Evolutionary conservation across 2,888 invertebrate species (phyloP).

Genomic region (Colletes collaris): DNA sequence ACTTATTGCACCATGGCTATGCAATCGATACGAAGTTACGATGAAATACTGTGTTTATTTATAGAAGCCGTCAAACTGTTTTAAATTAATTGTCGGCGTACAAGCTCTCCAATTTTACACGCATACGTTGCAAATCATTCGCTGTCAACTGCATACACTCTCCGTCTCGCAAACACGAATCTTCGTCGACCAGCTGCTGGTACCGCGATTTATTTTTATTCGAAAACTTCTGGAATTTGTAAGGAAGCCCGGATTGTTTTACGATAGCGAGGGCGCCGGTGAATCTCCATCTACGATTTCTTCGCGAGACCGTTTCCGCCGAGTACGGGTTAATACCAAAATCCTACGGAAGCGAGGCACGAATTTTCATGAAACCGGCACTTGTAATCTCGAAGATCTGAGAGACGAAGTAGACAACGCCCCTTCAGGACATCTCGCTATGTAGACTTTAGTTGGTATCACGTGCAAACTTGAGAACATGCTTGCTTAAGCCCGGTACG

Average conservation of each 20-base stretch:
- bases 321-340: conserved; percentile 31
- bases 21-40: not conserved
- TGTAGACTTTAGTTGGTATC: conserved; percentile 37
- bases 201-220: not conserved
- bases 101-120: conserved; percentile 7
- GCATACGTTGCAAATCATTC: not conserved
- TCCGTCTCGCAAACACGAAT: too few species aligned
- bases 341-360: conserved; percentile 19
- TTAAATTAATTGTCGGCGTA: conserved; percentile 14
- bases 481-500: conserved; percentile 24
- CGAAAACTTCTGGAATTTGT: not conserved
- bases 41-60: conserved; percentile 11
- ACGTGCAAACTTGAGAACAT: conserved; percentile 44
- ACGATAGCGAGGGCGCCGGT: not conserved
- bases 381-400: conserved; percentile 47
- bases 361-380: conserved; percentile 42
- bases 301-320: conserved; percentile 5
- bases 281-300: not conserved
- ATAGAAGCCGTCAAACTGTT: conserved; percentile 1
- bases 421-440: conserved; percentile 33
- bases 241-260: not conserved
- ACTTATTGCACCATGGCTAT: not conserved
- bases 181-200: not conserved
- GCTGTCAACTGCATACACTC: too few species aligned
- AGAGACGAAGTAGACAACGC: conserved; percentile 45